Evolutionary conservation across 2,113 vertebrate species (phyloP).

Genomic region (Tichodroma muraria): DNA sequence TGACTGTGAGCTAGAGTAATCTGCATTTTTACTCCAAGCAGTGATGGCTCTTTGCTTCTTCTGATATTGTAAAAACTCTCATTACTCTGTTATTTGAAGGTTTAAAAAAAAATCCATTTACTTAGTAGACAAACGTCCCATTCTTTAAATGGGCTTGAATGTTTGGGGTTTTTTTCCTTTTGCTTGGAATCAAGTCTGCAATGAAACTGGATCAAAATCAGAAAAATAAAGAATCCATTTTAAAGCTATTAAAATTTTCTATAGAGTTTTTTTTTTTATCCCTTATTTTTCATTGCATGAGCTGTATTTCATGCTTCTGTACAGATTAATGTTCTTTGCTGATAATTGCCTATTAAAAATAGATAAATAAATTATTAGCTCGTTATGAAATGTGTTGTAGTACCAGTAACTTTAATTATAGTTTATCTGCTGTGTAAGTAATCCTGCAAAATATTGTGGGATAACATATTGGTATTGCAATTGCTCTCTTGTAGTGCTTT

Average conservation of each 20-base stretch:
- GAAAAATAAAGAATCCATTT: neutral
- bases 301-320: neutral
- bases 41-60: neutral
- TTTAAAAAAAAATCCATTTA: neutral
- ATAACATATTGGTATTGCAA: neutral
- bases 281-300: neutral
- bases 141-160: neutral
- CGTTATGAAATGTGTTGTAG: neutral
- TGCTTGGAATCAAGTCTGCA: neutral
- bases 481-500: neutral
- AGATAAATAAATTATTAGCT: constrained; percentile 33
- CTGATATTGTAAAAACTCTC: neutral
- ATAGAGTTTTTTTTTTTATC: neutral
- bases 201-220: neutral
- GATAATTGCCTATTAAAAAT: constrained; percentile 11
- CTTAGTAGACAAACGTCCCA: neutral
- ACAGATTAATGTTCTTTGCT: constrained; percentile 7
- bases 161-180: neutral
- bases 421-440: neutral
- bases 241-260: neutral
- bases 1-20: neutral
- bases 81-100: neutral
- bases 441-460: neutral
- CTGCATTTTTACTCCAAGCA: neutral
- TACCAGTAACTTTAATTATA: constrained; percentile 21